A percentile compares a stretch with the other conserved stretches of the same genome.
Conservation (phyloP, 1,140 invertebrate genomes). For the Cydia amplana region DNA sequence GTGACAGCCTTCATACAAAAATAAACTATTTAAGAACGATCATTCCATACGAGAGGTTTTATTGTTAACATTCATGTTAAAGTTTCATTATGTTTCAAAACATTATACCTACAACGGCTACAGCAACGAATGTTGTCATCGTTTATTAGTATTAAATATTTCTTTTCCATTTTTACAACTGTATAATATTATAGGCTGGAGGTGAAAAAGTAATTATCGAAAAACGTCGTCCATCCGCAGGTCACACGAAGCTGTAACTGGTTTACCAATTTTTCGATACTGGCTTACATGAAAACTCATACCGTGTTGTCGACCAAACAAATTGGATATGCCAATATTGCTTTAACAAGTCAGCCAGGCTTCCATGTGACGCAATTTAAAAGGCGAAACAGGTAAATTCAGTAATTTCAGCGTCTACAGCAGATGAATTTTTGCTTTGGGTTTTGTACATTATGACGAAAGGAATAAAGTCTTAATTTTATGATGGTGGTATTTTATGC, state of each 20-base stretch:
- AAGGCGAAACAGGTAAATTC: neutral
- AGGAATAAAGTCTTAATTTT: no score
- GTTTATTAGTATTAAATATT: neutral
- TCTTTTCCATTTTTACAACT: neutral
- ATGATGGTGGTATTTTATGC: no score
- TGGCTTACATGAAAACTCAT: neutral
- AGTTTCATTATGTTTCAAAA: no score
- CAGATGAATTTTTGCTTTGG: no score
- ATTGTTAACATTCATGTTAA: no score
- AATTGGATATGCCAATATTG: slow-evolving; percentile 19
- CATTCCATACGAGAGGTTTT: no score
- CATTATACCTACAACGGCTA: no score
- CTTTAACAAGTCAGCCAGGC: neutral
- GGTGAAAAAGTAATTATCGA: neutral
- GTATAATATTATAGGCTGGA: neutral
- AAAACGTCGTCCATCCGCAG: neutral
- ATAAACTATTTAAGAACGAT: no score
- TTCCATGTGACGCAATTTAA: neutral
- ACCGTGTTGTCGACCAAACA: neutral
- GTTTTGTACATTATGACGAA: no score
- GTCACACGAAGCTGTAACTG: neutral
- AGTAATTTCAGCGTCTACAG: neutral
- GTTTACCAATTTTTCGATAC: slow-evolving; percentile 1
- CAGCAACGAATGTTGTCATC: no score
- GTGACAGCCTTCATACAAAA: no score